Evolutionary conservation across 1,140 invertebrate genomes (phyloP), one percentile per base, ranked within the genome.

Genomic region (Scaptomyza pallida): DNA sequence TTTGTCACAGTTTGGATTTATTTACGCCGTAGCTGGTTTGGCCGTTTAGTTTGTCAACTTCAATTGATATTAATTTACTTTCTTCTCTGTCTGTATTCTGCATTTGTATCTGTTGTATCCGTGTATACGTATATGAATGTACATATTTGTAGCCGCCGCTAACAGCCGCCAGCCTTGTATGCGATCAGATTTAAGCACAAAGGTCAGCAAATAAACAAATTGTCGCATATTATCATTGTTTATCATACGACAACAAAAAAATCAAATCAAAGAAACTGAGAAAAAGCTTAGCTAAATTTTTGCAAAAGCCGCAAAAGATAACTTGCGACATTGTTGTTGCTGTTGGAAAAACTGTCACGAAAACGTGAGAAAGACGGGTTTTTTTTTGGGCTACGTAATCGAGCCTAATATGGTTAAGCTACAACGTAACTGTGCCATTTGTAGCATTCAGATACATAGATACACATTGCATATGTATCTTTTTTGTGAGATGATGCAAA

Each of bases 51-150:
- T 88, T 75, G 78, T 88, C 78, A 82, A 67, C 79, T 88, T 89
- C 70, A 90, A 90, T 90, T 90, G 78, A 90, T 72, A 81, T 88
- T 83, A 90, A 90, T 90, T 90, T 77, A 89, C 80, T 88, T 86
- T 88, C 82, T 88, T 88, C 78, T 88, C 82, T 68, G 57, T 17
- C 26, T 75, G 41, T 51, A 17, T n/a, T 50, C 15, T 33, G 30
- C 52, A 37, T 68, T 12, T 54, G 63, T 62, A 47, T 69, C 21
- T 69, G 33, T 35, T 78, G 55, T 67, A 19, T 33, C 48, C 16
- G 16, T 54, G 9, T 37, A 17, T 12, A 16, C 41, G 26, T 60
- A 35, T 12, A 10, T 35, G 3, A 12, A 1, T 35, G 0, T 30
- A 30, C 75, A 45, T 54, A 69, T 77, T 69, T 65, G 72, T 75